These are phyloP conservation scores for Hirudo medicinalis DNA, from an alignment of 1,140 invertebrate genomes.

Conservation along the genomic window DNA sequence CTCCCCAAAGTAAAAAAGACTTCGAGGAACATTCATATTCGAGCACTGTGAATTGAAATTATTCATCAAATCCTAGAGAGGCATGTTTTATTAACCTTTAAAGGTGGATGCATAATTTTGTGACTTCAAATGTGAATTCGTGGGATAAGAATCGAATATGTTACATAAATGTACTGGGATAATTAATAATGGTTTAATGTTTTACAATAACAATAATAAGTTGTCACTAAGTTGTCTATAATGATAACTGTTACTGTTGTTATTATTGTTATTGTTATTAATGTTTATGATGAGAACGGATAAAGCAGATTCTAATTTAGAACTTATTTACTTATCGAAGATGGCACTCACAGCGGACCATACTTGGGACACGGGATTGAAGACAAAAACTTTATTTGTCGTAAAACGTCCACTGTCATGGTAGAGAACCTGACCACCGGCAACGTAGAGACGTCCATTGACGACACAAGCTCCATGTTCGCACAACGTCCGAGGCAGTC, in stretches of 20 bases:
- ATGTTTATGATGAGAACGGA: no score
- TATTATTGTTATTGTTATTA: no score
- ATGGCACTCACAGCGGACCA: constrained; percentile 12
- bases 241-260: no score
- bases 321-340: no score
- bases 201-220: no score
- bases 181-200: no score
- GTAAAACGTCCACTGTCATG: constrained; percentile 8
- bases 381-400: constrained; percentile 3
- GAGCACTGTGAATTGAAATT: constrained; percentile 7
- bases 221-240: no score
- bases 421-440: constrained; percentile 14
- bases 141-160: no score
- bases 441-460: constrained; percentile 4
- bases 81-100: neutral
- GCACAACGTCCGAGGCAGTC: constrained; percentile 14
- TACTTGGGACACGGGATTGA: neutral
- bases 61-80: neutral
- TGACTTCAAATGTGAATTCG: no score
- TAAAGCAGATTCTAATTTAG: no score
- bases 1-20: constrained; percentile 16
- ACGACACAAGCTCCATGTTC: constrained; percentile 15
- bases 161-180: no score
- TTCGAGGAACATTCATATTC: constrained; percentile 12
- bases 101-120: no score